A percentile compares a stretch with the other conserved stretches of the same genome.
phyloP scores from a whole-genome alignment of 2,113 vertebrate species.

The Crypturellus undulatus region DNA sequence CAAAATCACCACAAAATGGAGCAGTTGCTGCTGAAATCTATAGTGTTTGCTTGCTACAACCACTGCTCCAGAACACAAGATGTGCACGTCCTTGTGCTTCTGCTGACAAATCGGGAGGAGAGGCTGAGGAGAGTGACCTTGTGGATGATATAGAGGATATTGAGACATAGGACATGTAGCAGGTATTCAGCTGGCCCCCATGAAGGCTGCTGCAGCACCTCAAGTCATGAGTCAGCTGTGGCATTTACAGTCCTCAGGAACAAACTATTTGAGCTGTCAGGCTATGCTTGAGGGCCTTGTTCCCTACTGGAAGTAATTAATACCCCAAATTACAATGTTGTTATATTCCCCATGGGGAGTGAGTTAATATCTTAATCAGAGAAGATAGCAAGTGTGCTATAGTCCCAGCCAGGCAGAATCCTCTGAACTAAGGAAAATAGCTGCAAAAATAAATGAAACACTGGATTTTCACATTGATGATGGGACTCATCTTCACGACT shows the following conservation, averaged over 20 bases:
- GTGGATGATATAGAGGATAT: neutral
- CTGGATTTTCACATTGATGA: neutral
- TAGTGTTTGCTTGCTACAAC: neutral
- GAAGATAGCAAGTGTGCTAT: neutral
- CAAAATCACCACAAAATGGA: neutral
- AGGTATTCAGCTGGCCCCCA: neutral
- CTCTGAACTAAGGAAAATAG: neutral
- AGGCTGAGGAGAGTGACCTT: neutral
- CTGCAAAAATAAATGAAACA: neutral
- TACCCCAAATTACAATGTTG: neutral
- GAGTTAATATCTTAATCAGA: neutral
- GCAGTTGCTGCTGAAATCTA: neutral
- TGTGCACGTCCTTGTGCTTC: neutral
- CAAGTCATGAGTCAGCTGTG: rapidly evolving
- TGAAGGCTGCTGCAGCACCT: neutral
- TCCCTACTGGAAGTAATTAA: neutral
- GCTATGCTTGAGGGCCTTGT: neutral
- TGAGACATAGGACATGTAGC: neutral
- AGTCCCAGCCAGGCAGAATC: neutral
- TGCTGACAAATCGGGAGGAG: neutral
- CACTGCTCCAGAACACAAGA: neutral
- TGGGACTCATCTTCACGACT: neutral
- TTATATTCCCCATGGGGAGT: rapidly evolving
- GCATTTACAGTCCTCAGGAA: neutral
- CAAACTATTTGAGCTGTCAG: neutral